These are phyloP conservation scores for Andrena minutula DNA, from an alignment of 2,888 invertebrate species.

Conservation along the genomic window DNA sequence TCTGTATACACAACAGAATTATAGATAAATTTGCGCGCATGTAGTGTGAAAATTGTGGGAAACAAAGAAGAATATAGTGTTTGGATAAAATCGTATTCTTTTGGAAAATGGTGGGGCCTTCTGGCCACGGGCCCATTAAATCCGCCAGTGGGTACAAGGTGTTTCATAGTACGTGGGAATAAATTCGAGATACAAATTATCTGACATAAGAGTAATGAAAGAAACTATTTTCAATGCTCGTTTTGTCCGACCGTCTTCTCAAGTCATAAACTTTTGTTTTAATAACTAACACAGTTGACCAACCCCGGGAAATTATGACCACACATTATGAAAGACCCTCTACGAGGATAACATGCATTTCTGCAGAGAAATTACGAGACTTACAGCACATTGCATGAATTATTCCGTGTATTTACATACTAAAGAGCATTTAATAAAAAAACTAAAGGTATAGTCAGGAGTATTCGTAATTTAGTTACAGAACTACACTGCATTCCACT, in stretches of 20 bases:
- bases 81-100: no score
- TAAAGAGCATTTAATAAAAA: slow-evolving; percentile 35
- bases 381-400: slow-evolving; percentile 7
- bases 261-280: background rate
- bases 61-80: no score
- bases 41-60: no score
- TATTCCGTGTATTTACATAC: slow-evolving; percentile 48
- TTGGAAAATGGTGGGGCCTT: no score
- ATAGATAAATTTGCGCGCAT: no score
- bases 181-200: background rate
- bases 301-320: background rate
- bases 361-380: background rate
- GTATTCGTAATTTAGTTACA: background rate
- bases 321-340: slow-evolving; percentile 9
- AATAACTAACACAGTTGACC: background rate
- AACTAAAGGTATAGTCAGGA: slow-evolving; percentile 19
- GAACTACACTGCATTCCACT: background rate
- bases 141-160: no score
- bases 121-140: no score
- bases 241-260: no score
- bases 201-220: no score
- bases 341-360: background rate
- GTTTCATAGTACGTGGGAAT: background rate
- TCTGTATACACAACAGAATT: no score
- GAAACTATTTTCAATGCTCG: no score